Base-by-base conservation (phyloP, 2,888 invertebrate species). In the Rhamphomyia laevipes region DNA sequence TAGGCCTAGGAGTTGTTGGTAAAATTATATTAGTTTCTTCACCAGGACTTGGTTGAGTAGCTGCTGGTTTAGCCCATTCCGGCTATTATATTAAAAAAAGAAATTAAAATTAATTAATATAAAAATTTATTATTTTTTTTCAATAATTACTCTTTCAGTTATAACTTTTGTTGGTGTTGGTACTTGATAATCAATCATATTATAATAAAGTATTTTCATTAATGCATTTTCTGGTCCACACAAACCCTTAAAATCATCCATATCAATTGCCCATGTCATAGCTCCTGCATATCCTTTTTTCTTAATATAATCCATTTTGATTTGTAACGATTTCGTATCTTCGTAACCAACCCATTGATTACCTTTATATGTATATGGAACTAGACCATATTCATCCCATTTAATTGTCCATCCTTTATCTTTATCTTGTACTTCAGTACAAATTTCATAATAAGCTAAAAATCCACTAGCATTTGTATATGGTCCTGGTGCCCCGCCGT, bases 321-420 rank as follows among this genome's bases (percentile, higher is more conserved):
- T 84, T 65, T 86, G 82, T 0, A 92, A 76, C 57, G 89, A 90
- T 59, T 77, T 76, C 0, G 80, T 77, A 63, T 90, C 82, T 65
- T 90, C 92, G 62, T 90, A 93, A 4, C 92, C 92, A 15, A 92
- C 86, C 92, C 92, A 93, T 62, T 89, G 89, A 0, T 82, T 87
- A 44, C 84, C 88, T 67, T 86, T 85, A 71, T 86, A 89, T 1
- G 87, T 82, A 63, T 84, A 92, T 2, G 92, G 92, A 50, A 86
- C 86, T 68, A 79, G 82, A 47, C 91, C 92, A 30, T 76, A 71
- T 30, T 84, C 81, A 61, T 92, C 92, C 82, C 87, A 92, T 58
- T 84, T 82, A 55, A 81, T 78, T 0, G 84, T 86, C 89, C 88
- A 89, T 3, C 79, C 83, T 9, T 79, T 76, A 1, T 77, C 75